Base-by-base conservation (phyloP, 2,797 vertebrate species). In the Acanthornis magna region DNA sequence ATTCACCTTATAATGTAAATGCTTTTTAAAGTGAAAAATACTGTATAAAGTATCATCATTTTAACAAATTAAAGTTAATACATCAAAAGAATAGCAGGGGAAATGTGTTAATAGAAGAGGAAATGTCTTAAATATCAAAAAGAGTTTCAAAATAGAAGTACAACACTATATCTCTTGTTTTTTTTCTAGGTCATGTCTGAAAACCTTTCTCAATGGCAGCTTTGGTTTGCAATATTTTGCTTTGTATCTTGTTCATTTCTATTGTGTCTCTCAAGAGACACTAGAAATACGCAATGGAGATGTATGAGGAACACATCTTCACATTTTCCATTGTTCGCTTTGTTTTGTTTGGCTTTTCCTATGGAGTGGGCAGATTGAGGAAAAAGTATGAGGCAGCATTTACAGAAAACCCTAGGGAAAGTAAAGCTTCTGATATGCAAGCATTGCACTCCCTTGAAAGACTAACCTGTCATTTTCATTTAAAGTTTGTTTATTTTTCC, bases 1-100 rank as follows among this genome's bases (percentile, higher is more conserved):
- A 63, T 32, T 30, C 32, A 30, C 3, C 3, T 40, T 6, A 32
- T 17, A 26, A 57, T 9, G 5, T 32, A 83, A 67, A 27, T 9
- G 1, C 0, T 9, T 27, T 43, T n/a, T 42, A 18, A 7, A 2
- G 5, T 6, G 10, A 45, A 45, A 48, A 47, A 60, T 42, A 16
- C 13, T 25, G 12, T 25, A 25, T 4, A 25, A 68, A 27, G 7
- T 5, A 13, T 1, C 1, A 30, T 25, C 3, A 25, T 87, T 86
- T 86, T n/a, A 77, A 13, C 5, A 58, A 18, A 42, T 58, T 32
- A 43, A 22, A 74, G 26, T 42, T 43, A 30, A 55, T 58, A 11
- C 40, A 7, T 32, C 29, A 71, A 63, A 85, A 43, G 1, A 25
- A 2, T 14, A 70, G 25, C 79, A 68, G 4, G 9, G 12, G 4